Base-by-base conservation (phyloP, 2,797 vertebrate species). In the Acanthopagrus latus region DNA sequence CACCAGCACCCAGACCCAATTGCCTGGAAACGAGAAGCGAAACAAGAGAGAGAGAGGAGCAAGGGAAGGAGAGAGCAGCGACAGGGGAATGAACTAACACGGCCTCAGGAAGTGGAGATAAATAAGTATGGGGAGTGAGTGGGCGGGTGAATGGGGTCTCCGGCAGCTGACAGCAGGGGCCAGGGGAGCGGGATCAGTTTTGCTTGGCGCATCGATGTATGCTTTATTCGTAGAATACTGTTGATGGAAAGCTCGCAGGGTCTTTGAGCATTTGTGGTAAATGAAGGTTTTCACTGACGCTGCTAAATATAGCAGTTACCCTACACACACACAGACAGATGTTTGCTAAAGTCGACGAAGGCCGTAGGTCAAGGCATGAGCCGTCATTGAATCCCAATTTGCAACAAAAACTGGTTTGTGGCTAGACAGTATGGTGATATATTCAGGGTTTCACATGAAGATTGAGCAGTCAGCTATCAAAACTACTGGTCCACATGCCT, bases 11-110 rank as follows among this genome's bases (percentile, higher is more conserved):
- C 85, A 92, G 83, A 93, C 88, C 93, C 94, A 95, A 95, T 95
- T 95, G 95, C 91, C 95, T 84, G 92, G 94, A 96, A 96, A 95
- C 91, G 76, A 92, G 86, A 81, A 93, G 90, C 85, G 88, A 92
- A 93, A 91, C 81, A 80, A 93, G 91, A 81, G 89, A 86, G 80
- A 74, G 78, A 82, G 68, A 80, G 76, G 73, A 71, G 84, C 75
- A 72, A 72, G 80, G 60, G 63, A 88, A 80, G 77, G 84, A 85
- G 91, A 85, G 85, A 85, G 80, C 81, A 84, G 81, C 75, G 76
- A 86, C 86, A 79, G 62, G 85, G 88, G 90, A 91, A 89, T 91
- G 88, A 88, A 93, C 91, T 86, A 91, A 91, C 88, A 90, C 56
- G 76, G 91, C 92, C 91, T 58, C 83, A 86, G 91, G 93, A 94